Conservation (phyloP, 2,797 vertebrate genomes). For the Phrynocephalus vlangalii region DNA sequence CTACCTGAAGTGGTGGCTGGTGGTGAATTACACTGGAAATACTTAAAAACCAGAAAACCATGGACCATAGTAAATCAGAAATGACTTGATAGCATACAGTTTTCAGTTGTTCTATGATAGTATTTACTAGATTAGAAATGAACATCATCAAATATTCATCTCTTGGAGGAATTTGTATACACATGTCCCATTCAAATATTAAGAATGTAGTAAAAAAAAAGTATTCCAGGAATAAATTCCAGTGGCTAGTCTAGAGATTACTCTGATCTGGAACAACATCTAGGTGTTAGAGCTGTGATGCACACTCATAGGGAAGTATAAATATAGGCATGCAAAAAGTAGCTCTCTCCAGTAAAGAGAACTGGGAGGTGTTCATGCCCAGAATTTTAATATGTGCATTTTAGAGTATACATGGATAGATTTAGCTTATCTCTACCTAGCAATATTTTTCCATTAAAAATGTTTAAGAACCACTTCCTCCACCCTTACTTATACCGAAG, state of each 20-base stretch:
- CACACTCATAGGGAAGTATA: conserved; percentile 4
- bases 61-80: too few species aligned
- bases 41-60: too few species aligned
- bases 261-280: not conserved
- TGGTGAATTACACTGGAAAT: too few species aligned
- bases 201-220: conserved; percentile 27
- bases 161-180: conserved; percentile 11
- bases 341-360: not conserved
- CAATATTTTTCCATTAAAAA: not conserved
- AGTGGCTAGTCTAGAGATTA: not conserved
- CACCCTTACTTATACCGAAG: not conserved
- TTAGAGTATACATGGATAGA: not conserved
- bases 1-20: too few species aligned
- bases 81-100: too few species aligned
- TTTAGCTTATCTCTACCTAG: not conserved
- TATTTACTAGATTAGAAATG: too few species aligned
- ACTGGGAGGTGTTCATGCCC: not conserved
- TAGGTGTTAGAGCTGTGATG: not conserved
- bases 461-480: not conserved
- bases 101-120: too few species aligned
- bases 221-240: conserved; percentile 10
- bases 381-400: not conserved
- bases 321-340: not conserved
- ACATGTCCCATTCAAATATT: not conserved
- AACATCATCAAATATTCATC: not conserved